Base-by-base conservation (phyloP, 2,797 vertebrate genomes). In the Bradypodion pumilum region DNA sequence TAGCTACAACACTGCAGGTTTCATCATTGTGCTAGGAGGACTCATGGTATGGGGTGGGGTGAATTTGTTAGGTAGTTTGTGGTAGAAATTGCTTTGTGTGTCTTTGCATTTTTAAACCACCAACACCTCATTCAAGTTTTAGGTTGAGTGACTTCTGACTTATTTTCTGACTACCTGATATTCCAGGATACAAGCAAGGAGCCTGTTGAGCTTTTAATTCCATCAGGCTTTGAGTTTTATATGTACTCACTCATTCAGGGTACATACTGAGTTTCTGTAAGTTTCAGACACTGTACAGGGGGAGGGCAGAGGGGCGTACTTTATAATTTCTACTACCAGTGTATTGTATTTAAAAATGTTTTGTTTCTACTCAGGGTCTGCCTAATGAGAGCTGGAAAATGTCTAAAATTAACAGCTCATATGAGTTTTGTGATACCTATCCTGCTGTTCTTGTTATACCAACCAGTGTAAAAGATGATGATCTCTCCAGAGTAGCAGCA, bases 341-440 rank as follows among this genome's bases (percentile, higher is more conserved):
- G 23, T 0, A 0, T 37, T 69, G 29, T 9, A 8, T 60, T 83
- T 84, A 74, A 29, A 4, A 62, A 46, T 44, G 1, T 78, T 90
- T 86, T 93, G 8, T 21, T 89, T 91, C 70, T 13, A 0, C 85
- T 35, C 89, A 99, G 98, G 98, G 98, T 76, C 96, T 99, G 68
- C 98, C 98, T 12, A 99, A 99, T 77, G 98, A 99, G 93, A 99
- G 98, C 91, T 99, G 98, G 98, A 97, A 97, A 91, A 97, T 99
- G 94, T 98, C 97, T 87, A 98, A 97, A 95, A 94, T 98, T 66
- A 99, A 99, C 95, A 97, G 92, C 92, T 96, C 84, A 88, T 99
- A 97, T 49, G 98, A 99, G 86, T 96, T 99, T 86, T 99, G 98
- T 83, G 98, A 99, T 89, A 98, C 98, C 0, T 99, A 99, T 35